These are phyloP conservation scores for Petromus typicus DNA, from an alignment of 2,113 vertebrate species.

Conservation along the genomic window DNA sequence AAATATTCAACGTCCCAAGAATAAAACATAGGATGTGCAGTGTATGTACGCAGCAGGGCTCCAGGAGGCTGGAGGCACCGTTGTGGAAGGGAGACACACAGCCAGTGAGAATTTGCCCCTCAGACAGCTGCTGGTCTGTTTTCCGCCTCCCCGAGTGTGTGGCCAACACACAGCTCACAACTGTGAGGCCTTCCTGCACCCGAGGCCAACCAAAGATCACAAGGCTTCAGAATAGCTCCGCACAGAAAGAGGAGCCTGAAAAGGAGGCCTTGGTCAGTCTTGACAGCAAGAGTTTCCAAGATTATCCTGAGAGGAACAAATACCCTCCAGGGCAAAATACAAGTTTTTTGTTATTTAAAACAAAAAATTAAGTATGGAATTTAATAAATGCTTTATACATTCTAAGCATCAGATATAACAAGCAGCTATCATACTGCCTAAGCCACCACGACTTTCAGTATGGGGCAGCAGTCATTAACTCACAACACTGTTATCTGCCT, in stretches of 20 bases:
- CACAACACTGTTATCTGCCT: background rate
- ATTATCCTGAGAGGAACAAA: background rate
- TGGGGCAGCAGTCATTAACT: background rate
- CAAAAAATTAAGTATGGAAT: background rate
- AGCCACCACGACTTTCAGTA: background rate
- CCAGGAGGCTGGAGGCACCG: background rate
- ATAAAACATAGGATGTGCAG: background rate
- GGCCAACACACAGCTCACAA: background rate
- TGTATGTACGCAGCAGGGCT: background rate
- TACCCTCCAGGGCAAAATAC: background rate
- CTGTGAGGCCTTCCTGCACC: background rate
- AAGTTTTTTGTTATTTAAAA: constrained; percentile 12
- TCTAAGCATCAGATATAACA: background rate
- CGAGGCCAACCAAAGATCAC: background rate
- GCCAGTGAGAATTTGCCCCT: background rate
- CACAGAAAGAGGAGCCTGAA: background rate
- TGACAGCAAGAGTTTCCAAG: background rate
- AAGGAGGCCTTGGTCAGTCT: background rate
- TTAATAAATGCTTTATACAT: background rate
- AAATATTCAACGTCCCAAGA: background rate
- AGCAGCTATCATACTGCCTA: background rate
- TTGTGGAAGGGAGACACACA: background rate
- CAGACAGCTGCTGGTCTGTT: background rate
- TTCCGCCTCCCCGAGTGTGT: background rate
- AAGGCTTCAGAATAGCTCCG: background rate